Evolutionary conservation across 2,888 invertebrate species (phyloP).

Genomic region (Drosophila lacicola): DNA sequence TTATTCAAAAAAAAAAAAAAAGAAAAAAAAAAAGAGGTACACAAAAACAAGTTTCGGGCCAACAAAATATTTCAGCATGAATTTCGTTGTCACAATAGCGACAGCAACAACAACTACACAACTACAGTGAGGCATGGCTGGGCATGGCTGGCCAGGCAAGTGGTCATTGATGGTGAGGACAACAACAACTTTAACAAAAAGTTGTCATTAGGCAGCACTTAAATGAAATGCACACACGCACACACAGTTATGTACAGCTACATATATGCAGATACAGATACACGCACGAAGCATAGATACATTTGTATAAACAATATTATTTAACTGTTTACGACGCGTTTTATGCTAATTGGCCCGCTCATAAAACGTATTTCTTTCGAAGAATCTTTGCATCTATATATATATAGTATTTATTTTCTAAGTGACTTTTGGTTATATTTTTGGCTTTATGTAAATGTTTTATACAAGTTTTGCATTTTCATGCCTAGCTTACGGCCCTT

Average conservation of each 20-base stretch:
- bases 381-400: conserved; percentile 33
- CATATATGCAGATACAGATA: conserved; percentile 25
- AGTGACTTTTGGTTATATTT: conserved; percentile 54
- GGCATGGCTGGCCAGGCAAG: conserved; percentile 42
- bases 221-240: conserved; percentile 56
- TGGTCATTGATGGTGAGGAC: conserved; percentile 54
- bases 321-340: conserved; percentile 78
- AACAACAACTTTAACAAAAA: conserved; percentile 31
- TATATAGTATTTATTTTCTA: conserved; percentile 2
- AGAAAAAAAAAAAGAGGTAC: conserved; percentile 33
- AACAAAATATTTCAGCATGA: conserved; percentile 77
- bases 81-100: conserved; percentile 74
- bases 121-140: conserved; percentile 41
- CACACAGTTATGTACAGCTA: no score
- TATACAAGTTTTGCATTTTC: conserved; percentile 28
- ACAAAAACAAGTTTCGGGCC: conserved; percentile 63
- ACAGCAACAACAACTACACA: conserved; percentile 18
- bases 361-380: conserved; percentile 58
- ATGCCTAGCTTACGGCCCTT: conserved; percentile 30
- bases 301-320: conserved; percentile 72
- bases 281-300: conserved; percentile 39
- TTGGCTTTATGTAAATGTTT: conserved; percentile 37
- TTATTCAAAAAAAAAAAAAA: conserved; percentile 51
- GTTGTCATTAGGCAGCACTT: conserved; percentile 77
- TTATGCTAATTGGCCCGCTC: conserved; percentile 74